Percentiles rank a stretch among this genome's conserved stretches.
These are phyloP conservation scores for Ictidomys tridecemlineatus DNA, from an alignment of 2,113 vertebrate genomes.

Conservation along the genomic window DNA sequence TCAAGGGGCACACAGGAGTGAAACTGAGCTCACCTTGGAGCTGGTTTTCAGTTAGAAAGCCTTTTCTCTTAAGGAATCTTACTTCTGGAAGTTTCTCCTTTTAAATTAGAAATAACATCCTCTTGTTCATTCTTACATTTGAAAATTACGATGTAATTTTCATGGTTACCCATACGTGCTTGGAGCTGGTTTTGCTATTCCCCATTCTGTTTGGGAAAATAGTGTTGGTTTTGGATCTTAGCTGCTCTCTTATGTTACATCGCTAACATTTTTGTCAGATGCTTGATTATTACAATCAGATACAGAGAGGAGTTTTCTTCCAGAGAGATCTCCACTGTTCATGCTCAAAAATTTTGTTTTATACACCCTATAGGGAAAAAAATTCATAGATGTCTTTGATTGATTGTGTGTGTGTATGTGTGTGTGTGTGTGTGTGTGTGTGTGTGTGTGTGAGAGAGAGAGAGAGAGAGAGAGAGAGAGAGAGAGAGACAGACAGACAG, in stretches of 20 bases:
- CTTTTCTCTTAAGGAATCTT: conserved; percentile 18
- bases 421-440: neutral
- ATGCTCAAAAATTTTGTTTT: conserved; percentile 42
- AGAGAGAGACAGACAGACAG: no score
- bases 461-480: neutral
- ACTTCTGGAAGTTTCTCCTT: conserved; percentile 41
- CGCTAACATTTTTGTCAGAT: neutral
- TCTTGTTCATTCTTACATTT: conserved; percentile 9
- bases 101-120: neutral
- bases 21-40: neutral
- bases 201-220: neutral
- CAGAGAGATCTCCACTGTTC: neutral
- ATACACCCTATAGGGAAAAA: neutral
- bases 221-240: neutral
- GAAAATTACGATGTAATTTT: neutral
- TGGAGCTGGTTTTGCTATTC: neutral
- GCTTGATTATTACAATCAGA: neutral
- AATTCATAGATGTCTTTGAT: neutral
- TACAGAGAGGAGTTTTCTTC: conserved; percentile 1
- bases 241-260: neutral
- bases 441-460: no score
- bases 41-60: neutral
- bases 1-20: neutral
- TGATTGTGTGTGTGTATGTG: neutral
- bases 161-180: neutral